A percentile compares a stretch with the other conserved stretches of the same genome.
Conservation (phyloP, 2,888 invertebrate species). For the Megamerina dolium region DNA sequence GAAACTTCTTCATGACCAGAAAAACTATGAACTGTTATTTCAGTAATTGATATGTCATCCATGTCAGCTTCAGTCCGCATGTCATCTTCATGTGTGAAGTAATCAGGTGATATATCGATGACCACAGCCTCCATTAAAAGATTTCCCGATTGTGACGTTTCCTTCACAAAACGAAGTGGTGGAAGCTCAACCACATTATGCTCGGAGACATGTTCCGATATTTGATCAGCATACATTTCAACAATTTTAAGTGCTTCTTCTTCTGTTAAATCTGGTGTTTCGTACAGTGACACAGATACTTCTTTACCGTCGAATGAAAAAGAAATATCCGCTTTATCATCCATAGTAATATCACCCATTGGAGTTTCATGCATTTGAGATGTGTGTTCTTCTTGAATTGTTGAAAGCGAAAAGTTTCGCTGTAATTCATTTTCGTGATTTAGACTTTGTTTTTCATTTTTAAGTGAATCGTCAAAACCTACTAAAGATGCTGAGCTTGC, state of each 20-base stretch:
- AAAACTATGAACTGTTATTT: constrained; percentile 61
- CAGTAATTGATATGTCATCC: constrained; percentile 77
- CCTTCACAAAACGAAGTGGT: constrained; percentile 80
- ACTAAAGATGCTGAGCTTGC: constrained; percentile 82
- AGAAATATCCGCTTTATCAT: constrained; percentile 79
- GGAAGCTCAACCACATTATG: constrained; percentile 83
- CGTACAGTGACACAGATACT: constrained; percentile 83
- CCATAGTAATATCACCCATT: constrained; percentile 68
- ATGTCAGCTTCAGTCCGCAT: constrained; percentile 79
- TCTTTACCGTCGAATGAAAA: constrained; percentile 90
- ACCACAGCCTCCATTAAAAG: constrained; percentile 86
- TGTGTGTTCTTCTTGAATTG: constrained; percentile 84
- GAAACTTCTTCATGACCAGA: constrained; percentile 49
- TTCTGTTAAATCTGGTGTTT: constrained; percentile 87
- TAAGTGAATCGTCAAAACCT: constrained; percentile 74
- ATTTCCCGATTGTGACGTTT: constrained; percentile 82
- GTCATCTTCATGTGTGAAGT: constrained; percentile 74
- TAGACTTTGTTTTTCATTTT: constrained; percentile 51
- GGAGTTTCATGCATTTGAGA: constrained; percentile 83
- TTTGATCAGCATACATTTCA: constrained; percentile 90
- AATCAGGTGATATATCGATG: constrained; percentile 82
- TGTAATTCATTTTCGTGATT: constrained; percentile 51
- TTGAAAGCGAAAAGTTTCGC: constrained; percentile 77
- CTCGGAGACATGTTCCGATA: constrained; percentile 80
- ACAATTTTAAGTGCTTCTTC: constrained; percentile 87